A percentile compares a stretch with the other conserved stretches of the same genome.
Evolutionary conservation across 2,797 vertebrate species (phyloP).

Genomic region (Pteronotus mesoamericanus): DNA sequence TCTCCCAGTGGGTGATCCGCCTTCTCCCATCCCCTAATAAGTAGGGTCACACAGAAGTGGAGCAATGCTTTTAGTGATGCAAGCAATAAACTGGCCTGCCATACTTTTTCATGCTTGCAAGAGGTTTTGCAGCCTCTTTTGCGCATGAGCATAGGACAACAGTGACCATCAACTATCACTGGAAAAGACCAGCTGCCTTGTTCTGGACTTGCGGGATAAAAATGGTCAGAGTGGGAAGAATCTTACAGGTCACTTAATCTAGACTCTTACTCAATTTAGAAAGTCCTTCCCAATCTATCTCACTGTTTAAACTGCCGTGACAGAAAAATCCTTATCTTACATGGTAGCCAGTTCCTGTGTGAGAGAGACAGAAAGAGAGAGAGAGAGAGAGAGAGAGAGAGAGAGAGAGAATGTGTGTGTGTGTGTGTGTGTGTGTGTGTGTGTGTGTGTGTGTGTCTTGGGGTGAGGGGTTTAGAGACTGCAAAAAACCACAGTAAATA

Average conservation of each 20-base stretch:
- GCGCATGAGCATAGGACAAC: neutral
- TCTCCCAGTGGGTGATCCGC: neutral
- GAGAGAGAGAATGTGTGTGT: too few relatives aligned
- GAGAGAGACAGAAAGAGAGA: too few relatives aligned
- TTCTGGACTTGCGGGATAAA: neutral
- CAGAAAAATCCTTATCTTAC: neutral
- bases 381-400: too few relatives aligned
- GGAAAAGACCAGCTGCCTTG: neutral
- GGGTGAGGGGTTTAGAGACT: neutral
- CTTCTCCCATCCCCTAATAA: neutral
- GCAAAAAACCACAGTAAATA: neutral
- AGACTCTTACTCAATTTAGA: neutral
- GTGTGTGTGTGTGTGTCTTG: rapidly evolving
- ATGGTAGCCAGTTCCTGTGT: neutral
- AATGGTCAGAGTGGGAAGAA: neutral
- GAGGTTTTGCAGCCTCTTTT: neutral
- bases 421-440: neutral
- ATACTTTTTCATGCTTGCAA: neutral
- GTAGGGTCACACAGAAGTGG: neutral
- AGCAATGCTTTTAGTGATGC: neutral
- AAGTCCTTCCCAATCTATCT: neutral
- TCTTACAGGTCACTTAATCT: neutral
- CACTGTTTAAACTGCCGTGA: neutral
- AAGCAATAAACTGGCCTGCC: neutral
- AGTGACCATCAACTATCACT: neutral